Percentiles rank a stretch among this genome's conserved stretches.
Conservation (phyloP, 1,140 invertebrate genomes). For the Halesus radiatus region DNA sequence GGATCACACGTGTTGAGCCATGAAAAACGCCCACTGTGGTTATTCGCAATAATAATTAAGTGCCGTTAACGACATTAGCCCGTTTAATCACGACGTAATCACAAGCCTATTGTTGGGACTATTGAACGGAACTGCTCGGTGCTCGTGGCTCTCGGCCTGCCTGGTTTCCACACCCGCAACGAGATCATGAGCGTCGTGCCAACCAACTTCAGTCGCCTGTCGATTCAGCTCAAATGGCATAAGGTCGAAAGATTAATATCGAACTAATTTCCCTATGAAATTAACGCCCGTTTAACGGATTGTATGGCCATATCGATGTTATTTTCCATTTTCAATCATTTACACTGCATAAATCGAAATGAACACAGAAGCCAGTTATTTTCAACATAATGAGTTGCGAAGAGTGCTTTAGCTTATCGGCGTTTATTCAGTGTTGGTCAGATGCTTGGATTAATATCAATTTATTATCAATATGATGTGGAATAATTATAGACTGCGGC, state of each 20-base stretch:
- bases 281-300: not conserved
- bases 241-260: conserved; percentile 6
- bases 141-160: not conserved
- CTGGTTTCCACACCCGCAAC: not conserved
- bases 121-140: not conserved
- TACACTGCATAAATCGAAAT: no score
- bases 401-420: no score
- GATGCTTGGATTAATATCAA: no score
- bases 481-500: no score
- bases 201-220: not conserved
- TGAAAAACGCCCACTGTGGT: not conserved
- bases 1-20: conserved; percentile 21
- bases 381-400: no score
- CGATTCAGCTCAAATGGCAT: conserved; percentile 12
- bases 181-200: conserved; percentile 16
- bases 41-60: conserved; percentile 1
- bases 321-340: no score
- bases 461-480: no score
- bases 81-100: conserved; percentile 14
- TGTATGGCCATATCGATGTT: no score
- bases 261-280: conserved; percentile 6
- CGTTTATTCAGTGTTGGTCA: no score
- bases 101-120: conserved; percentile 6
- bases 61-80: not conserved
- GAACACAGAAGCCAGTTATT: no score